A percentile compares a stretch with the other conserved stretches of the same genome.
These are phyloP conservation scores for Lepidurus couesii DNA, from an alignment of 1,140 invertebrate species.

Conservation along the genomic window DNA sequence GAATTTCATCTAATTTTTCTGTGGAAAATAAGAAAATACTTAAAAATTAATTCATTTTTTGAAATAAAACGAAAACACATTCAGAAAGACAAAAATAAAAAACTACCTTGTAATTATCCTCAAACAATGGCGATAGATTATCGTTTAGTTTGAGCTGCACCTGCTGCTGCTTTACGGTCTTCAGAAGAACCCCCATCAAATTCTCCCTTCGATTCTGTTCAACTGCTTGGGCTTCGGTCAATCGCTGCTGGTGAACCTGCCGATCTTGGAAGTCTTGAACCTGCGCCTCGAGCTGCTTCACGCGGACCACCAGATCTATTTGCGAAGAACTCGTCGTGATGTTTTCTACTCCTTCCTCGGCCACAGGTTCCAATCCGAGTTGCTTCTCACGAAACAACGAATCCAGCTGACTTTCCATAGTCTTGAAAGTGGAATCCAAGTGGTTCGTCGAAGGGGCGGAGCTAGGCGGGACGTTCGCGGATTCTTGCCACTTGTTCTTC, in stretches of 20 bases:
- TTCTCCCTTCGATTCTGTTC: not conserved
- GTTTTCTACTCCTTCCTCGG: not conserved
- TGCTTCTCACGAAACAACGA: conserved; percentile 26
- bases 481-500: conserved; percentile 25
- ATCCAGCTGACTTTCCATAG: not conserved
- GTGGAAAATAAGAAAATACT: too few species aligned
- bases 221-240: not conserved
- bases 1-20: not conserved
- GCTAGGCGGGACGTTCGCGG: not conserved
- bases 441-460: not conserved
- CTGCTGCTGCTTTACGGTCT: not conserved
- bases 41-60: too few species aligned
- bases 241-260: not conserved
- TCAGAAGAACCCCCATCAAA: not conserved
- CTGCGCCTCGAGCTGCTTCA: conserved; percentile 31
- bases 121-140: not conserved
- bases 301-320: not conserved
- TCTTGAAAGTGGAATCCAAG: not conserved
- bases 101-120: not conserved
- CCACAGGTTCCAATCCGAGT: not conserved
- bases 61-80: not conserved
- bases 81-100: not conserved
- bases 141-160: not conserved
- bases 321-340: not conserved
- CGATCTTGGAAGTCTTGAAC: not conserved